A percentile compares a stretch with the other conserved stretches of the same genome.
phyloP scores from a whole-genome alignment of 2,113 vertebrate species.

The Rallus limicola region DNA sequence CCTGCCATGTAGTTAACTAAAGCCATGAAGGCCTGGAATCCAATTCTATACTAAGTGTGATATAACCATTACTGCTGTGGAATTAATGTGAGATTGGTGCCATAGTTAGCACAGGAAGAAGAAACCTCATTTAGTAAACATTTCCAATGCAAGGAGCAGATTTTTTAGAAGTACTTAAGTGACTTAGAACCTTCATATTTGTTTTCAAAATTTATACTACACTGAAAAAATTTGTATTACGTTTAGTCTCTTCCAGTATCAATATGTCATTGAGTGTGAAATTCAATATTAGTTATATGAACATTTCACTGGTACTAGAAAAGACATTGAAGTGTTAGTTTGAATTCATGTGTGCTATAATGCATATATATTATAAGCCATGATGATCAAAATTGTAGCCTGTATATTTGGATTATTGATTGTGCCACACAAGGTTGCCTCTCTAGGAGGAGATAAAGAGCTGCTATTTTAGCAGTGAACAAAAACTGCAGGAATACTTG shows the following conservation, averaged over 20 bases:
- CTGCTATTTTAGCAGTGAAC: not conserved
- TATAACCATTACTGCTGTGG: not conserved
- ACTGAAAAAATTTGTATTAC: not conserved
- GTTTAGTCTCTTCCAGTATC: not conserved
- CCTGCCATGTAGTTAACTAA: not conserved
- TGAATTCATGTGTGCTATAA: not conserved
- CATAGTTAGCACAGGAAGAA: not conserved
- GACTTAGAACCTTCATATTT: not conserved
- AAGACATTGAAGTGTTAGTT: not conserved
- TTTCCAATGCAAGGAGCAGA: not conserved
- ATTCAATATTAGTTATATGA: not conserved
- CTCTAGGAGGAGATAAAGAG: not conserved
- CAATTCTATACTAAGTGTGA: not conserved
- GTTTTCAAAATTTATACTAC: not conserved
- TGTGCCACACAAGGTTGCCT: not conserved
- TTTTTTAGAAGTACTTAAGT: not conserved
- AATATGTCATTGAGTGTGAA: not conserved
- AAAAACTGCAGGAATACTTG: not conserved
- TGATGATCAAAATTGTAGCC: not conserved
- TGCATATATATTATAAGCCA: not conserved
- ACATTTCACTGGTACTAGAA: not conserved
- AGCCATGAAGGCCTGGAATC: not conserved
- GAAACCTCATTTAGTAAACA: not conserved
- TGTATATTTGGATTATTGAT: not conserved
- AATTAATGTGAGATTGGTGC: not conserved